phyloP scores from a whole-genome alignment of 2,113 vertebrate genomes.

The Labeo catla region DNA sequence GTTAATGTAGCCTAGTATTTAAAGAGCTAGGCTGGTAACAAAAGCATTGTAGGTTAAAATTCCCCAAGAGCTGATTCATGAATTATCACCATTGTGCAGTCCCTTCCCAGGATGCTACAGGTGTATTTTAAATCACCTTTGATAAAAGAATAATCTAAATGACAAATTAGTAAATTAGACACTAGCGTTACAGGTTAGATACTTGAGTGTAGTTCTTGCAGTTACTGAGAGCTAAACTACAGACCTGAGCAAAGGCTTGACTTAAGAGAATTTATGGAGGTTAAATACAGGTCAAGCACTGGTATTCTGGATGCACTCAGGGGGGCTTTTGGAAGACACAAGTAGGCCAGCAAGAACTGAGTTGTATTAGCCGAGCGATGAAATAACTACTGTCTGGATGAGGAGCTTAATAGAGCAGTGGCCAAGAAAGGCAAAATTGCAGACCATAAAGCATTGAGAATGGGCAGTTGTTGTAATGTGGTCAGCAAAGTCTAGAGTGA shows the following conservation, averaged over 20 bases:
- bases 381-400: not conserved
- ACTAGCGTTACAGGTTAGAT: not conserved
- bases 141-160: not conserved
- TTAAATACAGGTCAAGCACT: not conserved
- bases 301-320: not conserved
- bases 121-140: not conserved
- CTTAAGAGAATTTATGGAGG: slow-evolving; percentile 2
- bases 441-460: slow-evolving; percentile 5
- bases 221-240: not conserved
- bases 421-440: not conserved
- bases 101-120: not conserved
- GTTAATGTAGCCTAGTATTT: not conserved
- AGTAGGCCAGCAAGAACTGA: not conserved
- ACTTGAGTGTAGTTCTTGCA: not conserved
- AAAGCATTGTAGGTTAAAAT: not conserved
- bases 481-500: not conserved
- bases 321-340: not conserved
- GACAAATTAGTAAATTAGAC: not conserved
- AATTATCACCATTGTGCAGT: not conserved
- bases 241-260: slow-evolving; percentile 1
- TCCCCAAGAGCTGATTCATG: not conserved
- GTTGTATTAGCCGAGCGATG: not conserved
- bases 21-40: not conserved
- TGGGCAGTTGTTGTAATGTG: not conserved
- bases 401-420: not conserved